Conservation (phyloP, 2,113 vertebrate genomes). For the Tylochromis polylepis region DNA sequence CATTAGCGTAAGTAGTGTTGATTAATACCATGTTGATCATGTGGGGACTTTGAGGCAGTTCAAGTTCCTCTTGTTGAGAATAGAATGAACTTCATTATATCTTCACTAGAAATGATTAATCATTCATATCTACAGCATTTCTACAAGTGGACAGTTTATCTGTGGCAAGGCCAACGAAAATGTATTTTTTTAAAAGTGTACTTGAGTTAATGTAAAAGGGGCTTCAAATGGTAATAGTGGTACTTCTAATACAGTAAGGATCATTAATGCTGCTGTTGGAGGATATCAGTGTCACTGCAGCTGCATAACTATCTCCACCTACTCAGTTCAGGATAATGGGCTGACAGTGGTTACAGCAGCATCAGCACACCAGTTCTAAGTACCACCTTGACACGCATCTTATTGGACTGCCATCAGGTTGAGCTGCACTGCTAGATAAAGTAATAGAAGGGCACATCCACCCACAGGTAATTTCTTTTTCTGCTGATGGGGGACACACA, state of each 20-base stretch:
- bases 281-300: neutral
- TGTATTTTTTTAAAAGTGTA: no score
- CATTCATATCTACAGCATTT: neutral
- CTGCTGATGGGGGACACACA: constrained; percentile 3
- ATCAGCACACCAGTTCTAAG: neutral
- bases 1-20: neutral
- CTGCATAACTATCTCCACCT: neutral
- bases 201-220: neutral
- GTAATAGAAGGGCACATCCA: neutral
- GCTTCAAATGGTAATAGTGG: neutral
- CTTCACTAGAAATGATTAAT: neutral
- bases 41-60: neutral
- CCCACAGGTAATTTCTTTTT: constrained; percentile 12
- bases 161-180: neutral
- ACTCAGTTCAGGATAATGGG: constrained; percentile 9
- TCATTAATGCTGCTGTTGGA: neutral
- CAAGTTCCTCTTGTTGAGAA: neutral
- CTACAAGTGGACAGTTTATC: neutral
- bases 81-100: neutral
- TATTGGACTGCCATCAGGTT: neutral
- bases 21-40: neutral
- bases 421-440: constrained; percentile 12
- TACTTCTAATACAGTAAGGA: neutral
- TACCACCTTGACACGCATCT: neutral
- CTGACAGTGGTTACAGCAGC: constrained; percentile 1